Evolutionary conservation across 2,888 invertebrate species (phyloP).

Genomic region (Geotrupes spiniger): DNA sequence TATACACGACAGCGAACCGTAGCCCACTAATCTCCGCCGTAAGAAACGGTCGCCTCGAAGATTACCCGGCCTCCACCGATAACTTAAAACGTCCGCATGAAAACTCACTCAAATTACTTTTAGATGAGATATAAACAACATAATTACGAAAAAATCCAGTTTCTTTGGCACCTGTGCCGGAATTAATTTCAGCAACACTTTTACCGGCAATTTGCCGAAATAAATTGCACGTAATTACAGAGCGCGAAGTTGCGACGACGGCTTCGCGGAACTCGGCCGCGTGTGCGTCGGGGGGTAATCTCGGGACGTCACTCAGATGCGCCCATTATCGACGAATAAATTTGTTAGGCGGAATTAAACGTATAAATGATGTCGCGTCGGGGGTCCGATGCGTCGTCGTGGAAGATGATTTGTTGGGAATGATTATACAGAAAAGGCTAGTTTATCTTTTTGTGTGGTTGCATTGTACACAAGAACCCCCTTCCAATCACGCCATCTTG

Average conservation of each 20-base stretch:
- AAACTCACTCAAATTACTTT: no score
- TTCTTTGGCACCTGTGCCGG: no score
- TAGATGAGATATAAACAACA: no score
- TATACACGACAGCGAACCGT: no score
- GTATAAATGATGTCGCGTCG: constrained; percentile 13
- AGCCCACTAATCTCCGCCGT: no score
- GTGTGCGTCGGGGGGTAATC: not conserved
- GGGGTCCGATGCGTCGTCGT: constrained; percentile 19
- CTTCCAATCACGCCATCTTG: constrained; percentile 18
- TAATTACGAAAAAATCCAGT: no score
- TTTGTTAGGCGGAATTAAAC: constrained; percentile 13
- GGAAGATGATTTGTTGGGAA: constrained; percentile 26
- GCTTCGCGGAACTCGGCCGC: not conserved
- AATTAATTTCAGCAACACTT: constrained; percentile 1
- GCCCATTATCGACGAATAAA: not conserved
- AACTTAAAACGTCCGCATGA: no score
- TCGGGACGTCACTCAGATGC: no score
- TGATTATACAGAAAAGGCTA: constrained; percentile 23
- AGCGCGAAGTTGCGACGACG: not conserved
- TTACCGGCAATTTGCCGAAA: constrained; percentile 15
- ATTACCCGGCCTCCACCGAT: no score
- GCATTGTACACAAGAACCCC: constrained; percentile 14
- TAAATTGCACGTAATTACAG: constrained; percentile 19
- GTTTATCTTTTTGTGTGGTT: constrained; percentile 23
- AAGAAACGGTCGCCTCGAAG: no score